Base-by-base conservation (phyloP, 2,888 invertebrate species). In the Neoaliturus tenellus region DNA sequence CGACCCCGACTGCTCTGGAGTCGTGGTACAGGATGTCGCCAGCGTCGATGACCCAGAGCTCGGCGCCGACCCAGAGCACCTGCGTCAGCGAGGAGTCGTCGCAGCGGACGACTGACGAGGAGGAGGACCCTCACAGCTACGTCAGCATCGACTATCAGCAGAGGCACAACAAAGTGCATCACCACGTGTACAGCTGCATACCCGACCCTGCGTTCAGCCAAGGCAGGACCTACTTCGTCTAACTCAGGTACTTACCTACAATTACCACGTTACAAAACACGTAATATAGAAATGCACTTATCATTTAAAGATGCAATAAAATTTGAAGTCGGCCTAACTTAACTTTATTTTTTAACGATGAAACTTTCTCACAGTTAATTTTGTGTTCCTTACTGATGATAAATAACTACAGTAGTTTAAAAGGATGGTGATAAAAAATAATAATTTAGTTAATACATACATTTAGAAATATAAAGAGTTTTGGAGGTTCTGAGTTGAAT, bases 1-100 rank as follows among this genome's bases (percentile, higher is more conserved):
- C 95, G 58, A 95, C 95, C 80, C 95, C 96, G 80, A 94, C 95
- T 86, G 93, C 94, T 83, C 93, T 93, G 71, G 89, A 89, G 44
- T 85, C 93, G 87, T 95, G 95, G 95, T 94, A 93, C 90, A 94
- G 90, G 87, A 91, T 91, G 86, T 90, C 90, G 39, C 91, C 91
- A 85, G 90, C 87, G 48, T 86, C 86, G 41, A 81, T 87, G 51
- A 86, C 87, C 35, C 88, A 88, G 84, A 86, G 86, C 14, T 88
- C 88, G 35, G 87, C 88, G 44, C 88, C 87, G 58, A 88, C 88
- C 73, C 88, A 87, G 84, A 87, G 87, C 71, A 88, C 88, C 33
- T 88, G 88, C 82, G 88, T 89, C 80, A 88, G 88, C 20, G 89
- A 89, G 85, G 89, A 89, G 81, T 89, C 88, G 20, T 89, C 89